Evolutionary conservation across 2,888 invertebrate species (phyloP).

Genomic region (Phyllotreta cruciferae): DNA sequence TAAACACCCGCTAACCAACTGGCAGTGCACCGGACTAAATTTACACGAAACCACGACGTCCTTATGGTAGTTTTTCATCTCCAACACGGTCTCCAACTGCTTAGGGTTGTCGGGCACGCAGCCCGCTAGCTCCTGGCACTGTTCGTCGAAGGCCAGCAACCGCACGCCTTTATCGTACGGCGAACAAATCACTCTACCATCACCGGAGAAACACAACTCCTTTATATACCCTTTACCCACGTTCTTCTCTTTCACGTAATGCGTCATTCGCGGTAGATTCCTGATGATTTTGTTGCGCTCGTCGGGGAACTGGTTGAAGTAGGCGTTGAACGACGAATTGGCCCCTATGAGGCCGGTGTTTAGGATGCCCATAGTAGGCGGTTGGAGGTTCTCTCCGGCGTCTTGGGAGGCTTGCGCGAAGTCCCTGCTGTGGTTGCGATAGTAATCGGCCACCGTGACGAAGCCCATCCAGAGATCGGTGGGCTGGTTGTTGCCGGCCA

Average conservation of each 20-base stretch:
- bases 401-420: slow-evolving; percentile 42
- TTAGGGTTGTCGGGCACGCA: slow-evolving; percentile 65
- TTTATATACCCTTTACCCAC: slow-evolving; percentile 92
- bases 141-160: slow-evolving; percentile 79
- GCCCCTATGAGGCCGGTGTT: slow-evolving; percentile 56
- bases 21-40: slow-evolving; percentile 86
- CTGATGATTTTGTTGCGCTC: slow-evolving; percentile 65
- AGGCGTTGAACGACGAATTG: slow-evolving; percentile 48
- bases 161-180: slow-evolving; percentile 88
- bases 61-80: slow-evolving; percentile 75
- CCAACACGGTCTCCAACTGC: slow-evolving; percentile 71
- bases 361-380: slow-evolving; percentile 53
- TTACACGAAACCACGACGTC: slow-evolving; percentile 89
- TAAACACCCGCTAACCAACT: slow-evolving; percentile 90
- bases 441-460: slow-evolving; percentile 53
- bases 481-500: slow-evolving; percentile 46
- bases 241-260: slow-evolving; percentile 85
- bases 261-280: slow-evolving; percentile 80
- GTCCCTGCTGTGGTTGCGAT: slow-evolving; percentile 38
- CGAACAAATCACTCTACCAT: slow-evolving; percentile 89
- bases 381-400: slow-evolving; percentile 42
- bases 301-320: slow-evolving; percentile 51
- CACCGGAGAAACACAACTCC: slow-evolving; percentile 88
- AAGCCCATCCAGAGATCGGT: slow-evolving; percentile 60
- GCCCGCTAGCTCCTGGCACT: slow-evolving; percentile 80